phyloP scores from a whole-genome alignment of 2,113 vertebrate genomes.

The Thinocorus orbignyianus region DNA sequence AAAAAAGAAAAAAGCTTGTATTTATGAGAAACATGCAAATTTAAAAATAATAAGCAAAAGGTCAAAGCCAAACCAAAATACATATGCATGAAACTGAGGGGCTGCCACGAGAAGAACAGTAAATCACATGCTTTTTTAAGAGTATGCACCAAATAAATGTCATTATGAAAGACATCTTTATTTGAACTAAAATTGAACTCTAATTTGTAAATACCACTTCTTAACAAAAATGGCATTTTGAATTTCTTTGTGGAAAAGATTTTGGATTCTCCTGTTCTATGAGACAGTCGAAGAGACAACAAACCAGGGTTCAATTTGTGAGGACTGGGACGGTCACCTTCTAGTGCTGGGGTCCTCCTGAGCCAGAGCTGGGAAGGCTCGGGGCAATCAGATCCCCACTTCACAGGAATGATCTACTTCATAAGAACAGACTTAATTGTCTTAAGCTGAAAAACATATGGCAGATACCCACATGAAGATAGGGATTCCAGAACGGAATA shows the following conservation, averaged over 20 bases:
- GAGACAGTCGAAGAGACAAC: background rate
- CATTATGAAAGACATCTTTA: constrained; percentile 62
- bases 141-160: constrained; percentile 56
- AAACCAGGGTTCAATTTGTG: background rate
- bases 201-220: constrained; percentile 53
- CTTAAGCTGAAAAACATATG: background rate
- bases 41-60: constrained; percentile 63
- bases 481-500: background rate
- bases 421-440: background rate
- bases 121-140: constrained; percentile 55
- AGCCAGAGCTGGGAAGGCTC: background rate
- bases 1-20: constrained; percentile 23
- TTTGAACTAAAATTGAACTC: constrained; percentile 60
- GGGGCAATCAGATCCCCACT: background rate
- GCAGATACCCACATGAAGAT: background rate
- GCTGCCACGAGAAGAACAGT: constrained; percentile 19
- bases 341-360: background rate
- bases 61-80: constrained; percentile 65
- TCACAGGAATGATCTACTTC: background rate
- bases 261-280: constrained; percentile 6
- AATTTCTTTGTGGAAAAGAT: background rate
- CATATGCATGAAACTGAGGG: constrained; percentile 47
- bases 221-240: constrained; percentile 40
- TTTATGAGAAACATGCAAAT: constrained; percentile 63
- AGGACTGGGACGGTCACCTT: background rate